Percentiles rank a stretch among this genome's conserved stretches.
Evolutionary conservation across 92 coral and sea anemone genomes (phyloP).

Genomic region (Bergia puertoricense): DNA sequence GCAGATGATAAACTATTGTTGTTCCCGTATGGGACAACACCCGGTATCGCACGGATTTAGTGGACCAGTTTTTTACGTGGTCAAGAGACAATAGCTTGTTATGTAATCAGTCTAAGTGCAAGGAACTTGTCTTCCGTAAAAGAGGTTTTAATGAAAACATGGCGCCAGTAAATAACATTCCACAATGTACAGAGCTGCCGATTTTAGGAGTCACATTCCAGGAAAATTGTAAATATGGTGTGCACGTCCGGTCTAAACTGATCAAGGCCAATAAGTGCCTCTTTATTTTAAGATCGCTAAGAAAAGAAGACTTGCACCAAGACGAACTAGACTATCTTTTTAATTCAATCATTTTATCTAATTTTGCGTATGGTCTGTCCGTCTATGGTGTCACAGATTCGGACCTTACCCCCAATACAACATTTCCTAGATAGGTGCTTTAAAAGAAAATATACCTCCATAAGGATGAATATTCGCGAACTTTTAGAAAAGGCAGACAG

Average conservation of each 20-base stretch:
- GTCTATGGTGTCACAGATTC: background rate
- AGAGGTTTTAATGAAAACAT: background rate
- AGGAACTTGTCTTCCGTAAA: constrained; percentile 6
- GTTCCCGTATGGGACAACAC: too few species aligned
- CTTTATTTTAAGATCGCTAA: constrained; percentile 34
- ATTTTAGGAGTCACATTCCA: constrained; percentile 54
- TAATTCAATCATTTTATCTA: constrained; percentile 47
- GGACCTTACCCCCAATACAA: too few species aligned
- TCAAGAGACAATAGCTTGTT: too few species aligned
- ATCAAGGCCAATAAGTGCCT: constrained; percentile 51
- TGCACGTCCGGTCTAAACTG: constrained; percentile 32
- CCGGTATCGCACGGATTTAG: background rate
- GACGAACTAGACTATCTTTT: constrained; percentile 51
- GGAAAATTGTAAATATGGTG: constrained; percentile 39
- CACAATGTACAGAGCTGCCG: too few species aligned
- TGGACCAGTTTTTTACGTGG: background rate
- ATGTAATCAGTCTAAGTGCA: background rate
- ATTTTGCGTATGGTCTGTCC: constrained; percentile 52
- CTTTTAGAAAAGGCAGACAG: too few species aligned
- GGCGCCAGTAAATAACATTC: background rate
- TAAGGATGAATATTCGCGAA: too few species aligned
- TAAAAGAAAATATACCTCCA: too few species aligned
- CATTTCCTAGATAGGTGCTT: too few species aligned
- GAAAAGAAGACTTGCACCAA: constrained; percentile 37
- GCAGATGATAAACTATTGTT: too few species aligned